These are phyloP conservation scores for Remorina albescens DNA, from an alignment of 2,797 vertebrate genomes.

Conservation along the genomic window DNA sequence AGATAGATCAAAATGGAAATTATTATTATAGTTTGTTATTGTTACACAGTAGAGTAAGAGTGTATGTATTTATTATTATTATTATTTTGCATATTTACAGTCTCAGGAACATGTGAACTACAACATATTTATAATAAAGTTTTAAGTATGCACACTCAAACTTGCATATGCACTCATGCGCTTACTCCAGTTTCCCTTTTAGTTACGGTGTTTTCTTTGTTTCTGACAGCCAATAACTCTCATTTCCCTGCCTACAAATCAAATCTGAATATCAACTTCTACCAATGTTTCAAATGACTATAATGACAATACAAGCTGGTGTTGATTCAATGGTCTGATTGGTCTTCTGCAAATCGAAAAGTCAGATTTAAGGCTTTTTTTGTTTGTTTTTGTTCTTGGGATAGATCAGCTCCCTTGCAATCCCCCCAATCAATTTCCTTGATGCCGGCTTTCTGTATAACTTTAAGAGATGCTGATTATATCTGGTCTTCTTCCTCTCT, in stretches of 20 bases:
- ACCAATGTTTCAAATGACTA: slow-evolving; percentile 33
- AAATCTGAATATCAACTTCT: slow-evolving; percentile 45
- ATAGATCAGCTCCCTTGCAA: slow-evolving; percentile 76
- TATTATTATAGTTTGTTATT: neutral
- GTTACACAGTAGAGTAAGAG: neutral
- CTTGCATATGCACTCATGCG: no score
- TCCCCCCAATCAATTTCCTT: slow-evolving; percentile 72
- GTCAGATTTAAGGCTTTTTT: slow-evolving; percentile 82
- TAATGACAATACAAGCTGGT: slow-evolving; percentile 23
- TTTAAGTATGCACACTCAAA: neutral
- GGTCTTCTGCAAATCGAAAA: slow-evolving; percentile 50
- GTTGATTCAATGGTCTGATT: slow-evolving; percentile 71
- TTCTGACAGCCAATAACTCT: neutral
- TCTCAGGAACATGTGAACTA: slow-evolving; percentile 12
- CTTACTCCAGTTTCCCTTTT: neutral
- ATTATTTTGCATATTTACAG: neutral
- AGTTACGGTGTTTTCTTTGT: neutral
- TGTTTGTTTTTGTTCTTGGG: slow-evolving; percentile 62
- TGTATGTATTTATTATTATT: no score
- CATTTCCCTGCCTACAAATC: slow-evolving; percentile 24
- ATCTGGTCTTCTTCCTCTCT: slow-evolving; percentile 54
- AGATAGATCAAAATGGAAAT: neutral
- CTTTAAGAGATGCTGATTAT: slow-evolving; percentile 79
- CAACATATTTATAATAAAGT: neutral
- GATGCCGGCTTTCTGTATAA: slow-evolving; percentile 77